phyloP scores from a whole-genome alignment of 2,888 invertebrate species.

The Stenodema calcarata region DNA sequence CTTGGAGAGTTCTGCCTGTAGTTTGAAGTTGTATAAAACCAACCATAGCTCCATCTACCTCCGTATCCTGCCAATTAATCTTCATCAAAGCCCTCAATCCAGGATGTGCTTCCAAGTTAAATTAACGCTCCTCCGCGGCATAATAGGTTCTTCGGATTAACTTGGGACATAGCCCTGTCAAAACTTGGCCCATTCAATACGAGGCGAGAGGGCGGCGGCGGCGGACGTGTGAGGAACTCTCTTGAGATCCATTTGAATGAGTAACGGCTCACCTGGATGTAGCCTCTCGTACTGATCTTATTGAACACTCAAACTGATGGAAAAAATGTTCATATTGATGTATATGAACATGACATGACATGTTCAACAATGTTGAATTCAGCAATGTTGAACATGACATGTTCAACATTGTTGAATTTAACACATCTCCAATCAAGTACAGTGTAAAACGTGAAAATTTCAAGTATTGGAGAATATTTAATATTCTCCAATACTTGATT shows the following conservation, averaged over 20 bases:
- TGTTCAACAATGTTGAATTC: no score
- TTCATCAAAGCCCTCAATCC: slow-evolving; percentile 41
- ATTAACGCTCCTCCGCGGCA: slow-evolving; percentile 24
- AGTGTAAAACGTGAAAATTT: no score
- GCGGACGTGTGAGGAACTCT: not conserved
- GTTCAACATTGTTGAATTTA: no score
- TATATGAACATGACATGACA: no score
- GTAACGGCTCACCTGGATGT: not conserved
- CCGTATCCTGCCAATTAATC: slow-evolving; percentile 30
- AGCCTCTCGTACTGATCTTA: not conserved
- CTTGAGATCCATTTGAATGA: not conserved
- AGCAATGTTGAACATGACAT: no score
- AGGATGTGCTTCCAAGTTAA: slow-evolving; percentile 46
- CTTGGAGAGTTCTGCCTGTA: not conserved
- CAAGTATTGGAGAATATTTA: no score
- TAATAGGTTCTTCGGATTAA: slow-evolving; percentile 40
- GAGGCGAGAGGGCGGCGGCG: not conserved
- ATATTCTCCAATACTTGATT: no score
- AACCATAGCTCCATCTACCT: slow-evolving; percentile 17
- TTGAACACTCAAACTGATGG: not conserved
- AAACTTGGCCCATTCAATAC: slow-evolving; percentile 41
- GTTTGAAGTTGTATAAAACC: not conserved
- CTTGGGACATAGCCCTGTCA: slow-evolving; percentile 39
- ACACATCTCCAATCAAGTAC: no score
- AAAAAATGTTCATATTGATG: no score